Evolutionary conservation across 2,888 invertebrate species (phyloP).

Genomic region (Shargacucullia verbasci): DNA sequence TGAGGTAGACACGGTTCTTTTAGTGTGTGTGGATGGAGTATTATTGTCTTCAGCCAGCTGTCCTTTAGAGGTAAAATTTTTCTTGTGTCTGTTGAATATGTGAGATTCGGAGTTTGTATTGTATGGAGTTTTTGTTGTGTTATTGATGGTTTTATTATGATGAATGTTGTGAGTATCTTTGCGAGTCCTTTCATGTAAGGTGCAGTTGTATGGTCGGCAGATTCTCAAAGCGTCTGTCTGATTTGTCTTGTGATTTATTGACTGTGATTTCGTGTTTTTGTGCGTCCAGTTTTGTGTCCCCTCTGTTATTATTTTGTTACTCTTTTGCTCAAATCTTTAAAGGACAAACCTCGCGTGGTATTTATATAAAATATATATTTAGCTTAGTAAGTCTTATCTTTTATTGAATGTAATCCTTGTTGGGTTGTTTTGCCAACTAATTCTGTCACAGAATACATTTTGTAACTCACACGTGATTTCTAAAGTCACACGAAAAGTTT

Average conservation of each 20-base stretch:
- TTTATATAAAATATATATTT: too few species aligned
- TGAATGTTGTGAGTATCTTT: constrained; percentile 31
- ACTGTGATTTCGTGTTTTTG: constrained; percentile 9
- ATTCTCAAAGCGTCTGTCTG: constrained; percentile 20
- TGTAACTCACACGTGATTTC: not conserved
- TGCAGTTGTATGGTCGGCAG: constrained; percentile 7
- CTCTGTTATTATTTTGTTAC: constrained; percentile 3
- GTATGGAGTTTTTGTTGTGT: constrained; percentile 49
- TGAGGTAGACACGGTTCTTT: constrained; percentile 76
- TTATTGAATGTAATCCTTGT: too few species aligned
- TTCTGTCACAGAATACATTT: too few species aligned
- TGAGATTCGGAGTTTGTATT: constrained; percentile 52
- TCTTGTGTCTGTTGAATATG: constrained; percentile 51
- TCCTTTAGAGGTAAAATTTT: constrained; percentile 65
- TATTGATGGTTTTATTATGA: constrained; percentile 40
- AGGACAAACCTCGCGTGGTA: too few species aligned
- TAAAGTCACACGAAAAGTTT: constrained; percentile 9
- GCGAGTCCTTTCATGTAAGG: constrained; percentile 17
- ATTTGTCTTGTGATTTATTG: constrained; percentile 17
- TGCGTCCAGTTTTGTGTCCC: not conserved
- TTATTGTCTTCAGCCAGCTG: constrained; percentile 73
- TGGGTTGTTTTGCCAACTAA: too few species aligned
- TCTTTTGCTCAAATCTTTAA: not conserved
- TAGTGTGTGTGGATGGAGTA: constrained; percentile 72
- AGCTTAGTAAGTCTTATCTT: too few species aligned